Conservation (phyloP, 2,113 vertebrate species). For the Xiphophorus hellerii region DNA sequence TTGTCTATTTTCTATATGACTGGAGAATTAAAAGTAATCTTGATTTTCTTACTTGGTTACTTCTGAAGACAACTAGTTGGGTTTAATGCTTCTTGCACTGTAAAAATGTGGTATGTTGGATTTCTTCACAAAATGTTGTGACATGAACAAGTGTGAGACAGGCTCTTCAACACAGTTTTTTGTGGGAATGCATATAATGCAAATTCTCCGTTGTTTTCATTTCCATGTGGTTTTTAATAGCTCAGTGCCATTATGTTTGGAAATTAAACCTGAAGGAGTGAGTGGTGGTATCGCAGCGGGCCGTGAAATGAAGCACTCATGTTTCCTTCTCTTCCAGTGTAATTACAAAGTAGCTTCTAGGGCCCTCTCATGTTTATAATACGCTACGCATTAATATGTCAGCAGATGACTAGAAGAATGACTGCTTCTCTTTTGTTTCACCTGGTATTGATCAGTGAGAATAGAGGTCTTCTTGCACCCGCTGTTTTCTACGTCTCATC, state of each 20-base stretch:
- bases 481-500: slow-evolving; percentile 56
- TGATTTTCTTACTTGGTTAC: no score
- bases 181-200: not conserved
- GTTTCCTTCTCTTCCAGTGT: not conserved
- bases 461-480: slow-evolving; percentile 40
- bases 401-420: not conserved
- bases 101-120: not conserved
- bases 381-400: not conserved
- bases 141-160: not conserved
- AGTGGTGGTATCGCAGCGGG: not conserved
- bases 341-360: not conserved
- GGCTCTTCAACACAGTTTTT: not conserved
- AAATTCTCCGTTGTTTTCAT: not conserved
- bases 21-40: no score
- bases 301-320: not conserved
- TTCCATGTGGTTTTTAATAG: not conserved
- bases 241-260: not conserved
- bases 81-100: no score
- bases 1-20: no score
- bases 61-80: no score
- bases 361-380: not conserved
- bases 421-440: slow-evolving; percentile 12
- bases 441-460: slow-evolving; percentile 37
- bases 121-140: not conserved
- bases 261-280: not conserved